These are phyloP conservation scores for Gila robusta DNA, from an alignment of 2,797 vertebrate species.

Conservation along the genomic window DNA sequence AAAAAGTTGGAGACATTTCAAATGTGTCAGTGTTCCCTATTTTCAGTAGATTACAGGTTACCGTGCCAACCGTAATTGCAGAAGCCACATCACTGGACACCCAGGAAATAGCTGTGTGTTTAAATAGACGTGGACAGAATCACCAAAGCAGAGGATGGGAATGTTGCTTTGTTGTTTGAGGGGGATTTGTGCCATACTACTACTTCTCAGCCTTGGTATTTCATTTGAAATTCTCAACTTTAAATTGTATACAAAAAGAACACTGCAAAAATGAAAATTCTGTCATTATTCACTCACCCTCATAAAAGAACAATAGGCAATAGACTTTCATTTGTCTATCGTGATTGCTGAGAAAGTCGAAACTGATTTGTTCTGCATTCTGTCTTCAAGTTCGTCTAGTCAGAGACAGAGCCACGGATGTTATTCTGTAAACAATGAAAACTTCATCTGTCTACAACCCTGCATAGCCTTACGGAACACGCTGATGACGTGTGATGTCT, in stretches of 20 bases:
- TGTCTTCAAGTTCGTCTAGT: background rate
- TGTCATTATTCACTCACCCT: background rate
- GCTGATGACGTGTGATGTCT: no score
- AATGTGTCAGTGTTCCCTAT: constrained; percentile 26
- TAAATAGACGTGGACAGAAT: background rate
- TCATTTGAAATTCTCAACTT: background rate
- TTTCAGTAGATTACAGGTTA: constrained; percentile 40
- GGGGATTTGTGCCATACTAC: background rate
- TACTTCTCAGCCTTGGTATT: background rate
- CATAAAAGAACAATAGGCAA: background rate
- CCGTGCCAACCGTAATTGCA: constrained; percentile 13
- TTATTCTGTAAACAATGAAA: constrained; percentile 13
- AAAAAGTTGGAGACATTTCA: constrained; percentile 35
- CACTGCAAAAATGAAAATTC: no score
- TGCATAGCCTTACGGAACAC: no score
- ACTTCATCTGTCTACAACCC: background rate
- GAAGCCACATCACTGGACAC: constrained; percentile 19
- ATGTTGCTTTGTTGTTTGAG: constrained; percentile 9
- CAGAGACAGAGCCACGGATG: background rate
- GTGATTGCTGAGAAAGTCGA: background rate
- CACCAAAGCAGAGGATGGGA: background rate
- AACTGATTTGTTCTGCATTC: constrained; percentile 6
- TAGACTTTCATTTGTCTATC: background rate
- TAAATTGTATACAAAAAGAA: background rate
- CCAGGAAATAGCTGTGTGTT: constrained; percentile 21